phyloP scores from a whole-genome alignment of 2,797 vertebrate species.

The Pseudotriccus pelzelni region DNA sequence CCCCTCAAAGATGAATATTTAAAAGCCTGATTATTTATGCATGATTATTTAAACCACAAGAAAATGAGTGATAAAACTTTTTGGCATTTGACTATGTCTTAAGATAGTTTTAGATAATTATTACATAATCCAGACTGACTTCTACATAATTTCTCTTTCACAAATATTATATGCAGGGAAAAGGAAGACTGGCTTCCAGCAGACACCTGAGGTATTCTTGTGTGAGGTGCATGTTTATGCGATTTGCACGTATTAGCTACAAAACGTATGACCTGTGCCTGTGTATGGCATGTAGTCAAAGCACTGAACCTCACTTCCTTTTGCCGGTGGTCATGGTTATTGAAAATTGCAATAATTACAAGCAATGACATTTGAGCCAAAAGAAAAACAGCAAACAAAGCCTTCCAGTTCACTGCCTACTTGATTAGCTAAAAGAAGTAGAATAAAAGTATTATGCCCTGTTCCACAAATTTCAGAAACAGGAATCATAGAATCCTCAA shows the following conservation, averaged over 20 bases:
- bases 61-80: neutral
- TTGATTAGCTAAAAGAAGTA: neutral
- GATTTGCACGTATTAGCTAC: neutral
- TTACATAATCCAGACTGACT: neutral
- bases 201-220: slow-evolving; percentile 10
- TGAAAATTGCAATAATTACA: neutral
- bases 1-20: neutral
- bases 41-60: neutral
- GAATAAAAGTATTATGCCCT: neutral
- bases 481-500: neutral
- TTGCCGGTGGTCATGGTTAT: neutral
- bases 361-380: neutral
- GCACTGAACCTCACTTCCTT: neutral
- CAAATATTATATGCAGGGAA: neutral
- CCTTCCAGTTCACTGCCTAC: neutral
- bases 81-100: neutral
- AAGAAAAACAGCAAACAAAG: neutral
- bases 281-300: neutral
- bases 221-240: neutral
- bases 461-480: neutral
- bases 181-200: neutral
- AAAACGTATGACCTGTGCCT: neutral
- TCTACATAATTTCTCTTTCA: neutral
- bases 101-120: neutral
- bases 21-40: slow-evolving; percentile 10